phyloP scores from a whole-genome alignment of 2,888 invertebrate genomes.

The Seira musarum region DNA sequence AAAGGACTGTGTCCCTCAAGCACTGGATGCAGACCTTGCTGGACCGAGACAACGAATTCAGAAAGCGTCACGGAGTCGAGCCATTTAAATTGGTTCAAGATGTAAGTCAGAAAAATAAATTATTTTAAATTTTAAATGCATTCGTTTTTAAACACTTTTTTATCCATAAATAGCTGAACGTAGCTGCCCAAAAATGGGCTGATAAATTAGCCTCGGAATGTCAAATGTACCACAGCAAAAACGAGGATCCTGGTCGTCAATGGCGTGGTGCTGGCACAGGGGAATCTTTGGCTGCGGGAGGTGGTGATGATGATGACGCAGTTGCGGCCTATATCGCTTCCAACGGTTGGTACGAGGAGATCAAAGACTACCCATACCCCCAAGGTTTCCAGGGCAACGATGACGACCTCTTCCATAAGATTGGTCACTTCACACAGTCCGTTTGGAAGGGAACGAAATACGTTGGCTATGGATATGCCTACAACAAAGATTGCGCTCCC shows the following conservation, averaged over 20 bases:
- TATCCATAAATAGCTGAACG: conserved; percentile 32
- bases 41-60: conserved; percentile 48
- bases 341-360: conserved; percentile 52
- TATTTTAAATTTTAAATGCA: too few relatives aligned
- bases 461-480: conserved; percentile 42
- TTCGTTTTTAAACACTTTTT: too few relatives aligned
- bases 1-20: conserved; percentile 20
- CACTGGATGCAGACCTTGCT: conserved; percentile 41
- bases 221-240: conserved; percentile 47
- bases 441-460: conserved; percentile 51
- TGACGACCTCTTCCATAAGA: conserved; percentile 24
- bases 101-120: background rate
- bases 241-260: background rate
- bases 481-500: conserved; percentile 7
- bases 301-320: background rate
- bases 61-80: conserved; percentile 35
- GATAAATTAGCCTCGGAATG: conserved; percentile 36
- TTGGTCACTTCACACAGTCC: conserved; percentile 47
- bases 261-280: conserved; percentile 31
- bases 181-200: conserved; percentile 43
- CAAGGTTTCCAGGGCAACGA: background rate
- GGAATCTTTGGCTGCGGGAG: conserved; percentile 12
- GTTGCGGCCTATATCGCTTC: conserved; percentile 27
- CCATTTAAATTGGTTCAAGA: conserved; percentile 28
- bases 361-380: conserved; percentile 38